Percentiles rank a stretch among this genome's conserved stretches.
Conservation (phyloP, 2,113 vertebrate species). For the Apistogramma diplotaenia region DNA sequence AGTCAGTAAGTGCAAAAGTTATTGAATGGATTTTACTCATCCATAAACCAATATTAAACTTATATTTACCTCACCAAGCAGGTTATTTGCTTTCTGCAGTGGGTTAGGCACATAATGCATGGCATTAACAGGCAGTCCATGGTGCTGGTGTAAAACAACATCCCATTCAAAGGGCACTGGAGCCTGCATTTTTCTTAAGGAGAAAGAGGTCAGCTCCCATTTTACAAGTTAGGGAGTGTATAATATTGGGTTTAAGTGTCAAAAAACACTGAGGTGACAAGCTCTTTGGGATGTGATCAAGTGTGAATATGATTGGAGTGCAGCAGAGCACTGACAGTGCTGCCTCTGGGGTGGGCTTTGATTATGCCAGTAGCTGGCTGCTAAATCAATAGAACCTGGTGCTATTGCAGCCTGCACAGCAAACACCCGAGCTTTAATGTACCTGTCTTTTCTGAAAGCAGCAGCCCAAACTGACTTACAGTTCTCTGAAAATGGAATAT, state of each 20-base stretch:
- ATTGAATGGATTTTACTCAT: background rate
- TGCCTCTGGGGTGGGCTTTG: conserved; percentile 63
- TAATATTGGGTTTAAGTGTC: conserved; percentile 67
- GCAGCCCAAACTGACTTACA: conserved; percentile 5
- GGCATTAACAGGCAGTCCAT: conserved; percentile 8
- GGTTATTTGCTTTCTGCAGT: background rate
- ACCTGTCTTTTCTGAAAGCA: conserved; percentile 35
- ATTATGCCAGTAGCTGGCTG: conserved; percentile 64
- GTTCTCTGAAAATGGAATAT: background rate
- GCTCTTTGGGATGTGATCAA: conserved; percentile 70
- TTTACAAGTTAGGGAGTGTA: conserved; percentile 47
- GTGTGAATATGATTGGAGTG: conserved; percentile 68
- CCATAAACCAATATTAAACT: background rate
- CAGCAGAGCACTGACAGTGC: conserved; percentile 54
- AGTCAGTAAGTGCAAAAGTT: background rate
- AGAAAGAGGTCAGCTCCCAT: conserved; percentile 64
- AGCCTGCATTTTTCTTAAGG: conserved; percentile 49
- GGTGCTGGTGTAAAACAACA: background rate
- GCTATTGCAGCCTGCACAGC: conserved; percentile 46
- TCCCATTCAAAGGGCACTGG: conserved; percentile 24
- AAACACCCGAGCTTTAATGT: conserved; percentile 36
- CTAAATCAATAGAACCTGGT: conserved; percentile 71
- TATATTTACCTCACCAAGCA: background rate
- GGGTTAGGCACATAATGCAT: background rate
- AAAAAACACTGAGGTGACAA: conserved; percentile 67